These are phyloP conservation scores for Neosilurus hyrtlii DNA, from an alignment of 2,797 vertebrate genomes.

Conservation along the genomic window DNA sequence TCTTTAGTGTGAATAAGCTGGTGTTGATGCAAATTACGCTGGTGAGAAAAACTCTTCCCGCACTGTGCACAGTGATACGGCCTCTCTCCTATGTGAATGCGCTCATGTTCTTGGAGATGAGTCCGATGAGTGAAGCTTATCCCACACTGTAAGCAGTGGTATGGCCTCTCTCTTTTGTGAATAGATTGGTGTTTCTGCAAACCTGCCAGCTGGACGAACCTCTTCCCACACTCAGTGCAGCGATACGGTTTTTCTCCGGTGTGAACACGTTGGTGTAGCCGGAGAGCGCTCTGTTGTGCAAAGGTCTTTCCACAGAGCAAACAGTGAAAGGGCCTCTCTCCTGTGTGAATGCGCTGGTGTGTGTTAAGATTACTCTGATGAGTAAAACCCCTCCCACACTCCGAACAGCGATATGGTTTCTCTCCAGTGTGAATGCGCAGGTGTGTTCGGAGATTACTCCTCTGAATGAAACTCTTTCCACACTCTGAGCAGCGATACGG, in stretches of 20 bases:
- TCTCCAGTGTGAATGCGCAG: slow-evolving; percentile 31
- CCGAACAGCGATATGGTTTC: slow-evolving; percentile 28
- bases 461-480: slow-evolving; percentile 28
- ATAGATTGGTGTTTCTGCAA: slow-evolving; percentile 27
- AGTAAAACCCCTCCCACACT: slow-evolving; percentile 26
- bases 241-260: slow-evolving; percentile 19
- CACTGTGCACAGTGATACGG: slow-evolving; percentile 18
- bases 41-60: slow-evolving; percentile 25
- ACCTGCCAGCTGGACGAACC: slow-evolving; percentile 13
- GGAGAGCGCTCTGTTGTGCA: slow-evolving; percentile 12
- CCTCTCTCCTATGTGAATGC: slow-evolving; percentile 19
- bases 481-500: slow-evolving; percentile 30
- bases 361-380: slow-evolving; percentile 26
- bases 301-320: slow-evolving; percentile 24
- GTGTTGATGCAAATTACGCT: slow-evolving; percentile 28
- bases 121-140: slow-evolving; percentile 27
- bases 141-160: slow-evolving; percentile 25
- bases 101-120: slow-evolving; percentile 26
- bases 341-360: slow-evolving; percentile 29
- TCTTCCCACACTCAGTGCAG: slow-evolving; percentile 13
- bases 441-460: slow-evolving; percentile 27
- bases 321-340: slow-evolving; percentile 26
- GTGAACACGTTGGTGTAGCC: slow-evolving; percentile 24
- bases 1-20: slow-evolving; percentile 24
- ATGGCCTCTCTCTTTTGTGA: slow-evolving; percentile 29